Percentiles rank a stretch among this genome's conserved stretches.
These are phyloP conservation scores for Dorcus hopei DNA, from an alignment of 2,888 invertebrate genomes.

Conservation along the genomic window DNA sequence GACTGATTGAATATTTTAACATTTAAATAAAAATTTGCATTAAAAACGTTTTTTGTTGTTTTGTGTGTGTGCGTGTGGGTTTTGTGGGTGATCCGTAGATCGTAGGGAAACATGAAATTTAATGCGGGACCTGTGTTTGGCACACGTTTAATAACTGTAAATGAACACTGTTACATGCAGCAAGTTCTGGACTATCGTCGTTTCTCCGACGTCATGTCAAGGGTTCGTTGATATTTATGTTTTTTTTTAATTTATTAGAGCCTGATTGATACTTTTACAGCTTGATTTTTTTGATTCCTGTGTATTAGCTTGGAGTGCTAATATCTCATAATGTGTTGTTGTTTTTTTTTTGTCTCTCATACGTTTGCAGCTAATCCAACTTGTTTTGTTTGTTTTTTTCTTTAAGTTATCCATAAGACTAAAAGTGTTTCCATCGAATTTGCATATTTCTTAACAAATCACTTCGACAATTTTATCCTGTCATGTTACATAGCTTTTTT, in stretches of 20 bases:
- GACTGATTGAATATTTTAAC: conserved; percentile 15
- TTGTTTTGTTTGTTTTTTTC: conserved; percentile 16
- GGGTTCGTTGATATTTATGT: conserved; percentile 42
- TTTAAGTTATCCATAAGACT: background rate
- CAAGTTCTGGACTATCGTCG: conserved; percentile 47
- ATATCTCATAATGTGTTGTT: conserved; percentile 37
- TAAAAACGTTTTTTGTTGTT: conserved; percentile 4
- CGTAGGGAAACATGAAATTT: too few species aligned
- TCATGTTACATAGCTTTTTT: too few species aligned
- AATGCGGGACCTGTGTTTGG: conserved; percentile 15
- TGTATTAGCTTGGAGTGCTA: conserved; percentile 51
- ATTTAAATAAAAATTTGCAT: conserved; percentile 13
- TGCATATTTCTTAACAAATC: too few species aligned
- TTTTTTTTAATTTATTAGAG: conserved; percentile 18
- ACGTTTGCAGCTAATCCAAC: conserved; percentile 26
- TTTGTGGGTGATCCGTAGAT: too few species aligned
- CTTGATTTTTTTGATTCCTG: conserved; percentile 30
- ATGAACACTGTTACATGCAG: conserved; percentile 45
- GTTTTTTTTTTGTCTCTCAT: conserved; percentile 16
- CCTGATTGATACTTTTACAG: conserved; percentile 19
- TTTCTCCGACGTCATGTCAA: conserved; percentile 47
- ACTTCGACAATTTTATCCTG: too few species aligned
- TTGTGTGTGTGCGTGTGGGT: too few species aligned
- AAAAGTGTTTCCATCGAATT: background rate
- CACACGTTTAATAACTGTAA: conserved; percentile 10